phyloP scores from a whole-genome alignment of 1,140 invertebrate species.

The Physella acuta region DNA sequence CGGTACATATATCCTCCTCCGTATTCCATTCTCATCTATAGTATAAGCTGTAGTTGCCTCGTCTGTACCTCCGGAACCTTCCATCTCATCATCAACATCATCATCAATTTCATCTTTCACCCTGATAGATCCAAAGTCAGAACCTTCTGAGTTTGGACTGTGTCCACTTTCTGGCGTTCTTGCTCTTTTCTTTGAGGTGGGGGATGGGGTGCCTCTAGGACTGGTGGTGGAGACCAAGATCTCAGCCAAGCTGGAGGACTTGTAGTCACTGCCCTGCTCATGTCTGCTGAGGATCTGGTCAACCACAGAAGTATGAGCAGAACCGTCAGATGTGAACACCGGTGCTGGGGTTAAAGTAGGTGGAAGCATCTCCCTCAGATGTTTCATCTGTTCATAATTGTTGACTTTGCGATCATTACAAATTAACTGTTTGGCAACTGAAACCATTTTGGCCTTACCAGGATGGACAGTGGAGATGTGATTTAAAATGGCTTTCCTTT shows the following conservation, averaged over 20 bases:
- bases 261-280: neutral
- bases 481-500: constrained; percentile 37
- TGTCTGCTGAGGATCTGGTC: constrained; percentile 17
- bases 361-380: constrained; percentile 11
- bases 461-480: constrained; percentile 41
- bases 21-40: constrained; percentile 21
- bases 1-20: constrained; percentile 20
- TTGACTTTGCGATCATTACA: constrained; percentile 43
- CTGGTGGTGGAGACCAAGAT: neutral
- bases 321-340: neutral
- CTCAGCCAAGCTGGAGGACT: neutral
- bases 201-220: neutral
- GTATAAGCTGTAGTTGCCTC: constrained; percentile 5
- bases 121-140: constrained; percentile 3
- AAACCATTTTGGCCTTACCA: constrained; percentile 47
- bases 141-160: constrained; percentile 15
- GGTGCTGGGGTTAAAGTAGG: constrained; percentile 16
- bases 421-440: constrained; percentile 44
- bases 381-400: constrained; percentile 27
- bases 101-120: constrained; percentile 24
- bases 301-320: neutral
- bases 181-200: neutral
- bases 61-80: neutral
- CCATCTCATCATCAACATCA: neutral
- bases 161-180: neutral